phyloP scores from a whole-genome alignment of 2,888 invertebrate species.

The Polyommatus icarus region DNA sequence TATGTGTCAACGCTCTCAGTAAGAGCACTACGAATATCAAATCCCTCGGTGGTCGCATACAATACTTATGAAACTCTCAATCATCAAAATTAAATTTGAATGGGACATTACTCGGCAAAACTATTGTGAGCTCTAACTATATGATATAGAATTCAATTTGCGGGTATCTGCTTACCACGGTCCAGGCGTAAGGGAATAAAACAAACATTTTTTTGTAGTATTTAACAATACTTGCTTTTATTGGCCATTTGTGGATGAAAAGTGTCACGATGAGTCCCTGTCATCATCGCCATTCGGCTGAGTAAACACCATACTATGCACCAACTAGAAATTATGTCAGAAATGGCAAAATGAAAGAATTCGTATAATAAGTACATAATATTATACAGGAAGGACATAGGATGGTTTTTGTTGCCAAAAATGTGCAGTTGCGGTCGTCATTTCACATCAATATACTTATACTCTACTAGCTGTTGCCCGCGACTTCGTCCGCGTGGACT shows the following conservation, averaged over 20 bases:
- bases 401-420: too few relatives aligned
- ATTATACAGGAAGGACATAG: too few relatives aligned
- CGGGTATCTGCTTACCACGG: not conserved
- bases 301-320: conserved; percentile 57
- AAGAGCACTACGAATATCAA: conserved; percentile 1
- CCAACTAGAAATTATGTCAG: conserved; percentile 34
- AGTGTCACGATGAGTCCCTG: conserved; percentile 68
- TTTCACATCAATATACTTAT: too few relatives aligned
- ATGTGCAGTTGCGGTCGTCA: too few relatives aligned
- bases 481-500: too few relatives aligned
- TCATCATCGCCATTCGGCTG: conserved; percentile 65
- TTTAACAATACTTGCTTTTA: conserved; percentile 66
- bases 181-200: conserved; percentile 45
- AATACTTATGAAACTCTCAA: conserved; percentile 24
- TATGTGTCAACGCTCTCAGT: not conserved
- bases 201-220: conserved; percentile 59
- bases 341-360: not conserved
- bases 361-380: not conserved
- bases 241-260: conserved; percentile 72
- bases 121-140: not conserved
- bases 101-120: conserved; percentile 3
- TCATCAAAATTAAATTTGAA: conserved; percentile 28
- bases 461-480: too few relatives aligned
- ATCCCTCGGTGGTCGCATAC: conserved; percentile 30
- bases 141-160: conserved; percentile 41